Base-by-base conservation (phyloP, 2,113 vertebrate species). In the Pardalotus punctatus region DNA sequence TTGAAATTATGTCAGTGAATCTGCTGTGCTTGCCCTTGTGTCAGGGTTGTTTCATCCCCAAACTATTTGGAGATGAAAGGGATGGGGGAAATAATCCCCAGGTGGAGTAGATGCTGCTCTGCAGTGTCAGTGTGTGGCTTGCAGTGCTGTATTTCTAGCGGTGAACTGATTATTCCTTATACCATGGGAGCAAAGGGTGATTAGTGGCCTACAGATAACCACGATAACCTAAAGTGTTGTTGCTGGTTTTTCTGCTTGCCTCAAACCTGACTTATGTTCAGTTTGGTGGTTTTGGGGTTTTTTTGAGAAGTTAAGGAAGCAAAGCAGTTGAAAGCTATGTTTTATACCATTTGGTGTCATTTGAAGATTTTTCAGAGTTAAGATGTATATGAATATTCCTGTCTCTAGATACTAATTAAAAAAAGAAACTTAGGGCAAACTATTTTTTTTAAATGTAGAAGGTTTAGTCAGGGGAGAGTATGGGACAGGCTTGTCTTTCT, bases 181-280 rank as follows among this genome's bases (percentile, higher is more conserved):
- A 23, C 11, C 11, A 36, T 0, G 0, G 0, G 3, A 67, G 17
- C 27, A 60, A 53, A 85, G 21, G 18, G 20, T 50, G 38, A 56
- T 51, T 22, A 42, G 31, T 60, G 27, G 29, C 1, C 1, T 54
- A 33, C 31, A 61, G n/a, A 28, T 77, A 71, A 56, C 29, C 9
- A 5, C 4, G 8, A 38, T 73, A 65, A 82, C 28, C 35, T 60
- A 13, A 81, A 51, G 29, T 77, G 53, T 45, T 25, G n/a, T 17
- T 67, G 28, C 16, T 81, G 45, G 0, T 25, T 70, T 47, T 81
- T 43, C 72, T 47, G 22, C 35, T 71, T 89, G 42, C 31, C 15
- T 87, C 65, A 66, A 36, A 73, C 10, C 14, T 84, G 58, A 28
- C 36, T 69, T 33, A 11, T 36, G 20, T 22, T 93, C 22, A n/a